Conservation (phyloP, 2,888 invertebrate species). For the Acleris cristana region DNA sequence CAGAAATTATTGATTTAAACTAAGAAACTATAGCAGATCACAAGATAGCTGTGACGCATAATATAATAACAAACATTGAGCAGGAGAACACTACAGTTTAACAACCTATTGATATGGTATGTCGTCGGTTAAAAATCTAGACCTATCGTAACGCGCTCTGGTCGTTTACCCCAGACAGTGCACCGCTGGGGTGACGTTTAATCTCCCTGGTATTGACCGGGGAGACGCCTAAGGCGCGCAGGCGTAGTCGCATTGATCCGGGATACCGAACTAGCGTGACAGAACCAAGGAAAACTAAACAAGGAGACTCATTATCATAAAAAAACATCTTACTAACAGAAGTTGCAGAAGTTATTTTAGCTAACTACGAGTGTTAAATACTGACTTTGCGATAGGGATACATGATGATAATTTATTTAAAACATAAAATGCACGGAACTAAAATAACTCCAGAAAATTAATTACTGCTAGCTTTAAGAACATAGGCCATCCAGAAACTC, state of each 20-base stretch:
- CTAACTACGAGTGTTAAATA: background rate
- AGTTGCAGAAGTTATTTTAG: background rate
- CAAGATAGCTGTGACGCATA: background rate
- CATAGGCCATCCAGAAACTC: too few species aligned
- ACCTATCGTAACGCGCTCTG: slow-evolving; percentile 76
- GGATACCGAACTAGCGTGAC: slow-evolving; percentile 12
- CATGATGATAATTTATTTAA: too few species aligned
- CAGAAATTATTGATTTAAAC: background rate
- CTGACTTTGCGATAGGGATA: too few species aligned
- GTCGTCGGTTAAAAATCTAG: slow-evolving; percentile 47
- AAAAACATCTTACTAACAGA: background rate
- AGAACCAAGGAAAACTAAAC: slow-evolving; percentile 17
- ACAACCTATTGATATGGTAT: slow-evolving; percentile 5
- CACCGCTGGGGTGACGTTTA: slow-evolving; percentile 66
- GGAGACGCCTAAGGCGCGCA: slow-evolving; percentile 57
- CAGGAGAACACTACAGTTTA: background rate
- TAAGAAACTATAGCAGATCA: background rate
- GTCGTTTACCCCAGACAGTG: slow-evolving; percentile 70
- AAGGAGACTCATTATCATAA: slow-evolving; percentile 21
- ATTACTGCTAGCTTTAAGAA: too few species aligned
- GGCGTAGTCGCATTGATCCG: slow-evolving; percentile 31
- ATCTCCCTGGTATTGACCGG: slow-evolving; percentile 58
- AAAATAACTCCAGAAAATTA: too few species aligned
- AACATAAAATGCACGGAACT: too few species aligned
- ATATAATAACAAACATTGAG: background rate